Evolutionary conservation across 2,113 vertebrate species (phyloP), one percentile per base, ranked within the genome.

Genomic region (Dolichotis patagonum): DNA sequence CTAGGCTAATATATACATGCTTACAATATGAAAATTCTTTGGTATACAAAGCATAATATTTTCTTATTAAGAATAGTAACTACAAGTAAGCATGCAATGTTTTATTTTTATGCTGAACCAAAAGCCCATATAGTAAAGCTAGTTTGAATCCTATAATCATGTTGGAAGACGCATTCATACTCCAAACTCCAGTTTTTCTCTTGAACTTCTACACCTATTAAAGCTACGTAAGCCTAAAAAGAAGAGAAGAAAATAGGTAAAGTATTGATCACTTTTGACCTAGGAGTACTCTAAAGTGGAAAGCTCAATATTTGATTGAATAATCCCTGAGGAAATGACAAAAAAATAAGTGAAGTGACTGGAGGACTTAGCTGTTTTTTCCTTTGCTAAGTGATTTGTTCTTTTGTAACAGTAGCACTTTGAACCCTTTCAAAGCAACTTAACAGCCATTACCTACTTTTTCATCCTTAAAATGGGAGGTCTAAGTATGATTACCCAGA

Each of bases 211-310:
- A 30, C 54, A 85, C 52, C 84, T 89, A 93, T 80, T 95, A 80
- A 93, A 7, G 43, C 16, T 86, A 52, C 38, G 38, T 19, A 73
- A 82, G 54, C 67, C 4, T 88, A 93, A 84, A 22, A 69, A n/a
- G 56, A 95, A 96, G 49, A 83, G 13, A 97, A 83, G 13, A 3
- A 52, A 95, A 94, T 46, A 71, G 49, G 58, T 30, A 56, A 95
- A 88, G 16, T 97, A 97, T 91, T 89, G 83, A 93, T 97, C 67
- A 84, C 46, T 86, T 83, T 49, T 96, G 56, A 26, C 8, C 54
- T 86, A 32, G 71, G 63, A 92, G 46, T 20, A 82, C 89, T 96
- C 30, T 88, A 81, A 58, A 92, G 43, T 73, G 43, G 30, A 85
- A 54, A 85, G 81, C 41, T 95, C 88, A 82, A 65, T 16, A 85